Percentiles rank a stretch among this genome's conserved stretches.
Evolutionary conservation across 2,797 vertebrate genomes (phyloP).

Genomic region (Manis pentadactyla): DNA sequence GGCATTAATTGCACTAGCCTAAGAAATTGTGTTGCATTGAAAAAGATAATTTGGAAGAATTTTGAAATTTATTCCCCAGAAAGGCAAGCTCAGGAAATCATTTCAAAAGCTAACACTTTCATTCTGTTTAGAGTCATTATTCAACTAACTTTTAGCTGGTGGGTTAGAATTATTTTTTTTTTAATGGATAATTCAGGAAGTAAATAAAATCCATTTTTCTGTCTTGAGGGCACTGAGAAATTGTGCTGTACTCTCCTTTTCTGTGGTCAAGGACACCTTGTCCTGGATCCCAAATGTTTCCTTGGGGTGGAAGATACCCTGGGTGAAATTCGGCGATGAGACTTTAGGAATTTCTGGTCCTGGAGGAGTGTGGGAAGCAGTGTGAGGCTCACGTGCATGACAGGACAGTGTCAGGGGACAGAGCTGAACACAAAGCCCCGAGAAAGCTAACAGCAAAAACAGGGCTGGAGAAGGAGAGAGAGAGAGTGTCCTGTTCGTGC

Average conservation of each 20-base stretch:
- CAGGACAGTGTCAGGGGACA: accelerated
- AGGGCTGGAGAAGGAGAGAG: background rate
- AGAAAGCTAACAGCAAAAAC: accelerated
- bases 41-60: slow-evolving; percentile 16
- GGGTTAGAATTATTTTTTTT: background rate
- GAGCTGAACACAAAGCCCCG: accelerated
- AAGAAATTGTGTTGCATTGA: background rate
- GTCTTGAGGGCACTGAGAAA: background rate
- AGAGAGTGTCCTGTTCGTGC: accelerated
- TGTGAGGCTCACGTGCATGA: accelerated
- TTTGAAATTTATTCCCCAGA: background rate
- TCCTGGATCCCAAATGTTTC: background rate
- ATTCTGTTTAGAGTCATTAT: background rate
- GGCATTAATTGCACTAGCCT: background rate
- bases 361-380: background rate
- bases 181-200: background rate
- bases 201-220: background rate
- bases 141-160: background rate
- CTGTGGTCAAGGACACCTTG: background rate
- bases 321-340: background rate
- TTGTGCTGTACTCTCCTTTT: no score
- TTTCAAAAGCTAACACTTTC: background rate
- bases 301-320: background rate
- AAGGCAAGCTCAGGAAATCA: slow-evolving; percentile 12
- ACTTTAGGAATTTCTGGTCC: background rate